Percentiles rank a stretch among this genome's conserved stretches.
phyloP scores from a whole-genome alignment of 2,888 invertebrate genomes.

The Drosophila mulleri region DNA sequence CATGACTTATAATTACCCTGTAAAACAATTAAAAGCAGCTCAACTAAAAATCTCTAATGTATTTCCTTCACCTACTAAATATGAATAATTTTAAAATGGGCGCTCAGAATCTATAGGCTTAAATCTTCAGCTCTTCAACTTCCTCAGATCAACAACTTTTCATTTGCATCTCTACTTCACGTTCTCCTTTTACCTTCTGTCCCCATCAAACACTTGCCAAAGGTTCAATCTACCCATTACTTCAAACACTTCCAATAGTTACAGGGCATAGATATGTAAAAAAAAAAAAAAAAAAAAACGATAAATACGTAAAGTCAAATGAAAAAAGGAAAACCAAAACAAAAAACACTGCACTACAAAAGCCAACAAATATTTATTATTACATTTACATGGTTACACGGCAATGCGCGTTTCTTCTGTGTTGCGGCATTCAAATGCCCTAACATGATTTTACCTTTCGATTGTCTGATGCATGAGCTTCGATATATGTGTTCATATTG shows the following conservation, averaged over 20 bases:
- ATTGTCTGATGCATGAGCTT: neutral
- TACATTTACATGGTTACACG: slow-evolving; percentile 64
- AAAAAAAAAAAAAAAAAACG: neutral
- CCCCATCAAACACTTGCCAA: neutral
- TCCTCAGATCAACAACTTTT: neutral
- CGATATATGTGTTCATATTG: neutral
- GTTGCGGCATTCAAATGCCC: slow-evolving; percentile 46
- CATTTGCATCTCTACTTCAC: neutral
- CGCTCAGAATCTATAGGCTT: no score
- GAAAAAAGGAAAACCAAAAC: slow-evolving; percentile 6
- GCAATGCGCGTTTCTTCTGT: slow-evolving; percentile 53
- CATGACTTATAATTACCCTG: slow-evolving; percentile 15
- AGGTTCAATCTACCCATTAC: neutral
- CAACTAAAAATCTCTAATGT: no score
- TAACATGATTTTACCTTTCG: slow-evolving; percentile 16
- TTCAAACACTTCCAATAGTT: neutral
- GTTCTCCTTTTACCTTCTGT: neutral
- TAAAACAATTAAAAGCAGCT: no score
- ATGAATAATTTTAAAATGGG: no score
- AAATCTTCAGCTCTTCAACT: neutral
- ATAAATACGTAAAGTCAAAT: slow-evolving; percentile 2
- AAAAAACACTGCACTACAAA: slow-evolving; percentile 52
- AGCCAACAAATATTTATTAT: slow-evolving; percentile 78
- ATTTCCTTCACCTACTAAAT: no score
- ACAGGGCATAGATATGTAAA: slow-evolving; percentile 20